These are phyloP conservation scores for Aramus guarauna DNA, from an alignment of 2,113 vertebrate genomes.

Conservation along the genomic window DNA sequence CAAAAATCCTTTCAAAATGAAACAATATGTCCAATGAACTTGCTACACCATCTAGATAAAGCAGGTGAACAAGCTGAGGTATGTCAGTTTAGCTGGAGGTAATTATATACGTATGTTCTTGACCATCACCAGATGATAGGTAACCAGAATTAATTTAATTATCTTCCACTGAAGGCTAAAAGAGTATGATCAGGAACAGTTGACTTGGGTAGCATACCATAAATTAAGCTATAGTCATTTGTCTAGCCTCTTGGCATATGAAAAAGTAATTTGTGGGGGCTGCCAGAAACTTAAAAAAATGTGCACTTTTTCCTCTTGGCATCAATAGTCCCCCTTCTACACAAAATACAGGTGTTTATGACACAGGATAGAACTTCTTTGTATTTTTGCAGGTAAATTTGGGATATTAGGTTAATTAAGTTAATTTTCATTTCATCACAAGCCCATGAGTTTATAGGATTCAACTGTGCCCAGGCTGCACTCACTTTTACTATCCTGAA, in stretches of 20 bases:
- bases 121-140: background rate
- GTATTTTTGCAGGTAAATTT: background rate
- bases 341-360: background rate
- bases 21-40: background rate
- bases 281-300: background rate
- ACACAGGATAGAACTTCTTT: background rate
- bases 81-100: background rate
- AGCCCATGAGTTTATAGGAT: background rate
- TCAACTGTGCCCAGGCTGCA: background rate
- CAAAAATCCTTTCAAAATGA: background rate
- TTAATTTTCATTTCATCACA: background rate
- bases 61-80: background rate
- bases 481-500: background rate
- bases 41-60: background rate
- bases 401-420: background rate
- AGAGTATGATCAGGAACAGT: background rate
- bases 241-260: background rate
- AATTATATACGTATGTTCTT: background rate
- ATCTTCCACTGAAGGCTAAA: background rate
- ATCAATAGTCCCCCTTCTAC: background rate
- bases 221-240: background rate
- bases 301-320: background rate
- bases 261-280: background rate
- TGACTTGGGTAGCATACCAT: background rate
- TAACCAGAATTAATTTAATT: background rate